Evolutionary conservation across 2,888 invertebrate genomes (phyloP).

Genomic region (Lithosia quadra): DNA sequence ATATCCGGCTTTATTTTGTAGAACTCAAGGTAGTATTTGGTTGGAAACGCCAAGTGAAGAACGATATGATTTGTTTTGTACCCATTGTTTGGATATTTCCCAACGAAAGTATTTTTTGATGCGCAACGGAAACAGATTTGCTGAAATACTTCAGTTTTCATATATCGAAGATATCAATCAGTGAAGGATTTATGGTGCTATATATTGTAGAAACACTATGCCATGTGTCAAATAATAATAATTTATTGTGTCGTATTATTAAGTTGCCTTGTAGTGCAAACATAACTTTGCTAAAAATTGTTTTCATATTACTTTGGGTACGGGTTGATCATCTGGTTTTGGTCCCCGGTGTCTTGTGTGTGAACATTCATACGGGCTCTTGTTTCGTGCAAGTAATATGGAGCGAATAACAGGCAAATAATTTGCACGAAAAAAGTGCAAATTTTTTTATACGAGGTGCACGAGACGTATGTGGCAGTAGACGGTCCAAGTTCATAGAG

Average conservation of each 20-base stretch:
- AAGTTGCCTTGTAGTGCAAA: neutral
- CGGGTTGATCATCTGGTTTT: too few species aligned
- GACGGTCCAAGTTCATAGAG: too few species aligned
- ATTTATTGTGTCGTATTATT: neutral
- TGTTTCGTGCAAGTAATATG: too few species aligned
- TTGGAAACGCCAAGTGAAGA: neutral
- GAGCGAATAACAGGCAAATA: too few species aligned
- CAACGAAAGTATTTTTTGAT: constrained; percentile 31
- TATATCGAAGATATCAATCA: constrained; percentile 22
- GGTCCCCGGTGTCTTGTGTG: too few species aligned
- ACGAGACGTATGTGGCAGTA: too few species aligned
- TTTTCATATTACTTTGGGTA: too few species aligned
- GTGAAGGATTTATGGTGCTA: constrained; percentile 6
- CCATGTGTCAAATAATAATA: neutral
- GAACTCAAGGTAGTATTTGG: constrained; percentile 5
- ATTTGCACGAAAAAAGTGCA: too few species aligned
- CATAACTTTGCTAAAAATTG: neutral
- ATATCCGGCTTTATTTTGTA: constrained; percentile 4
- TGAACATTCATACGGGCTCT: too few species aligned
- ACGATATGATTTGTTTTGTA: constrained; percentile 41
- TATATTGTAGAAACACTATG: neutral
- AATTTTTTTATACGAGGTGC: too few species aligned
- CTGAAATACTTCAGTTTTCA: constrained; percentile 15
- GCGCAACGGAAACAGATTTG: constrained; percentile 26
- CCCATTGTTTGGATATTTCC: constrained; percentile 35